A percentile compares a stretch with the other conserved stretches of the same genome.
These are phyloP conservation scores for Encarsia formosa DNA, from an alignment of 2,888 invertebrate genomes.

Conservation along the genomic window DNA sequence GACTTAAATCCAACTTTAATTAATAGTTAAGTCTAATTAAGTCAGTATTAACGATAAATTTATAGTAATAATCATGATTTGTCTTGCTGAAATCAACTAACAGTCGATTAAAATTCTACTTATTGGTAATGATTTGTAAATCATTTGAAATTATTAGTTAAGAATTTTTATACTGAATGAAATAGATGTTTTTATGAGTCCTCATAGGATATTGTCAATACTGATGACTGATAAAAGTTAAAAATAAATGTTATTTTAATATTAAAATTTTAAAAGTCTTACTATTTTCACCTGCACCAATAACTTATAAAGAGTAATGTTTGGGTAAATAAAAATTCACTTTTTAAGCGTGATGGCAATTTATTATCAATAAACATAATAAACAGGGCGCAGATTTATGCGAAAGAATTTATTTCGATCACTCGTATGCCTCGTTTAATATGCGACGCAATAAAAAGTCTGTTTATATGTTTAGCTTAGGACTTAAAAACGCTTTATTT, in stretches of 20 bases:
- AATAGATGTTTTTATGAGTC: conserved; percentile 8
- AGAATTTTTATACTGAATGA: conserved; percentile 15
- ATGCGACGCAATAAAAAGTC: conserved; percentile 42
- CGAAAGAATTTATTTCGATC: conserved; percentile 43
- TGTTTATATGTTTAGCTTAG: conserved; percentile 45
- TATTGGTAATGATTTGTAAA: conserved; percentile 4
- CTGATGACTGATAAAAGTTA: conserved; percentile 15
- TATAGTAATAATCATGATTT: too few species aligned
- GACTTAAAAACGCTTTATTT: conserved; percentile 39
- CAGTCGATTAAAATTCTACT: too few species aligned
- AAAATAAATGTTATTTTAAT: conserved; percentile 29
- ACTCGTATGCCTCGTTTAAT: conserved; percentile 41
- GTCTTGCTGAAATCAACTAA: too few species aligned
- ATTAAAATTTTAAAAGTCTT: conserved; percentile 13
- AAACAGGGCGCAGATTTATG: conserved; percentile 52
- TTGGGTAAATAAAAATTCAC: conserved; percentile 14
- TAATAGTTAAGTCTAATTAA: too few species aligned
- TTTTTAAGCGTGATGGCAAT: conserved; percentile 51
- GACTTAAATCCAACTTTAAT: too few species aligned
- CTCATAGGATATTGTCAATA: conserved; percentile 14
- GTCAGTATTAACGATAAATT: too few species aligned
- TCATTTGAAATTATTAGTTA: conserved; percentile 5
- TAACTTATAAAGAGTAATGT: too few species aligned
- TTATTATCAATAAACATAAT: conserved; percentile 52
- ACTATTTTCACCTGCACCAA: too few species aligned